Conservation (phyloP, 2,797 vertebrate species). For the Channa striata region DNA sequence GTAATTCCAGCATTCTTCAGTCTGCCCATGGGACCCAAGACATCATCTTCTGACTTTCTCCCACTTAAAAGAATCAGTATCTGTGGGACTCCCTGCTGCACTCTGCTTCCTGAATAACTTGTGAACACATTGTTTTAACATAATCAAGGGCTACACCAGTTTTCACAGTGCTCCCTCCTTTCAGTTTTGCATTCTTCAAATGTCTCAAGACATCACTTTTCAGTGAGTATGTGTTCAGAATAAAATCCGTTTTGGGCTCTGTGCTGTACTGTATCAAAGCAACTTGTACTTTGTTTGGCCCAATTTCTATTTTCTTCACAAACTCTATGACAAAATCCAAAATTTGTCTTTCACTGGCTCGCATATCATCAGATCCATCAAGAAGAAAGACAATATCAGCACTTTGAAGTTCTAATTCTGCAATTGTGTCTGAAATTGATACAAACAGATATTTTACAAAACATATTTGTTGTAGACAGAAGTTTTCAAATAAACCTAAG, state of each 20-base stretch:
- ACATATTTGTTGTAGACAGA: not conserved
- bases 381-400: constrained; percentile 93
- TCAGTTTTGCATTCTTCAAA: constrained; percentile 80
- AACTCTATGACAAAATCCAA: constrained; percentile 88
- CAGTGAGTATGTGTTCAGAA: constrained; percentile 82
- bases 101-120: constrained; percentile 82
- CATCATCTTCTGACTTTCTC: constrained; percentile 85
- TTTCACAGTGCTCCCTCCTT: constrained; percentile 80
- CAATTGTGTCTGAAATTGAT: constrained; percentile 66
- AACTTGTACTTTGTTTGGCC: constrained; percentile 80
- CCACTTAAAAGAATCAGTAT: constrained; percentile 89
- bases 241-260: constrained; percentile 68
- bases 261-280: constrained; percentile 78
- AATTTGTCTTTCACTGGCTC: constrained; percentile 79
- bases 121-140: constrained; percentile 85
- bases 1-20: constrained; percentile 84
- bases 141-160: constrained; percentile 87
- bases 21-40: constrained; percentile 71
- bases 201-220: constrained; percentile 80
- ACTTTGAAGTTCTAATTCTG: constrained; percentile 82
- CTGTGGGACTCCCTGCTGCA: constrained; percentile 85
- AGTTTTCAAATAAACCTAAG: not conserved
- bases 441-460: constrained; percentile 46
- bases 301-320: constrained; percentile 88
- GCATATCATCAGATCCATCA: constrained; percentile 88